Evolutionary conservation across 2,888 invertebrate species (phyloP), one percentile per base, ranked within the genome.

Genomic region (Spodoptera exigua): DNA sequence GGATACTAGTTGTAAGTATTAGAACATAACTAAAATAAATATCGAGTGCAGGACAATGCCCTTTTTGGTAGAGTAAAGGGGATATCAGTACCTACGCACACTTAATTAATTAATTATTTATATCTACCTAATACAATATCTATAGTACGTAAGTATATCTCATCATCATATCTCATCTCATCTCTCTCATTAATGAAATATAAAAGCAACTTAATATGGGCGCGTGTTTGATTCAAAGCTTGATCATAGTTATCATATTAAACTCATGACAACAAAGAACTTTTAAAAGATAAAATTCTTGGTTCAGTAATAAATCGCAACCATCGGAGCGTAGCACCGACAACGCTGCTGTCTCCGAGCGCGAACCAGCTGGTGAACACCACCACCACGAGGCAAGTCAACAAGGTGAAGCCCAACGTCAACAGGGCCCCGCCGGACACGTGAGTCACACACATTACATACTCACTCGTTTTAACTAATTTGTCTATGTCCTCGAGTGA

Each of bases 371-470:
- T 96, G 82, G 96, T 96, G 89, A 97, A 97, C 87, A 97, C 96
- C 41, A 95, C 96, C 49, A 96, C 94, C 2, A 96, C 97, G 75
- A 96, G 98, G 85, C 97, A 98, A 91, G 97, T 98, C 87, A 98
- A 97, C 94, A 98, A 98, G 91, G 97, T 98, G 81, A 98, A 98
- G 89, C 98, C 98, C 44, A 98, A 97, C 82, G 97, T 97, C 63
- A 97, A 97, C 86, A 95, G 97, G 89, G 95, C 95, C 61, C 95
- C 96, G 51, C 96, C 96, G 37, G 97, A 98, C 80, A 96, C 96
- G 92, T 95, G 96, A 89, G 96, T 90, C 53, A n/a, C 12, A 21
- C 21, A 32, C 9, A 52, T 17, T 32, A 21, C 27, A 32, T 66
- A 37, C 21, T 40, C 34, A 49, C 52, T 36, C 34, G 2, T 17